Evolutionary conservation across 1,140 invertebrate genomes (phyloP), one percentile per base, ranked within the genome.

Genomic region (Lucilia cuprina): DNA sequence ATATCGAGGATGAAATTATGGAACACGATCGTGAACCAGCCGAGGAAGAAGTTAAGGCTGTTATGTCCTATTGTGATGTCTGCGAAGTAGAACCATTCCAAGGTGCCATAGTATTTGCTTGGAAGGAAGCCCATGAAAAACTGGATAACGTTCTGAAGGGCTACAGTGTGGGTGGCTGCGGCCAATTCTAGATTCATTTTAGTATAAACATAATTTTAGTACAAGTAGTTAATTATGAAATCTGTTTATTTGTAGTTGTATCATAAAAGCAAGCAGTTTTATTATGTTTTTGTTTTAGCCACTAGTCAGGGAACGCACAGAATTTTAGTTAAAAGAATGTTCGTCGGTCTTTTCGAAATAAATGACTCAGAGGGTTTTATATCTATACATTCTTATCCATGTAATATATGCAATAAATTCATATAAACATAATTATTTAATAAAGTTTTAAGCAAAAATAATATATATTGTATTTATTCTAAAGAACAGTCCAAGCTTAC

Each of bases 1-100:
- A 86, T 14, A 82, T 91, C 21, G 86, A 91, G 86, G 87, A 92
- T 91, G 88, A 91, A 83, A 88, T 92, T 77, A 88, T 92, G 90
- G 92, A 93, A 65, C 93, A 95, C 47, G 95, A 96, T 86, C 92
- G 95, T n/a, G 96, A 96, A 86, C 95, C 96, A 0, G 96, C 96
- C 0, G 96, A 96, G 89, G 95, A 94, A 25, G 96, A 97, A 89
- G 96, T 96, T 0, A 94, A 92, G 85, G 94, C 94, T 1, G 95
- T 96, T 2, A 96, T 96, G 94, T 93, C 94, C 86, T 91, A 96
- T 2, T 97, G 96, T 88, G 94, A 94, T 70, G 95, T 94, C 4
- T 96, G 96, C 85, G 91, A 93, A 13, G 87, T 92, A 0, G 96
- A 96, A 87, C 95, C 96, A 0, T 96, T 96, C 91, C 94, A 93